phyloP scores from a whole-genome alignment of 2,113 vertebrate genomes.

The Muntiacus reevesi region DNA sequence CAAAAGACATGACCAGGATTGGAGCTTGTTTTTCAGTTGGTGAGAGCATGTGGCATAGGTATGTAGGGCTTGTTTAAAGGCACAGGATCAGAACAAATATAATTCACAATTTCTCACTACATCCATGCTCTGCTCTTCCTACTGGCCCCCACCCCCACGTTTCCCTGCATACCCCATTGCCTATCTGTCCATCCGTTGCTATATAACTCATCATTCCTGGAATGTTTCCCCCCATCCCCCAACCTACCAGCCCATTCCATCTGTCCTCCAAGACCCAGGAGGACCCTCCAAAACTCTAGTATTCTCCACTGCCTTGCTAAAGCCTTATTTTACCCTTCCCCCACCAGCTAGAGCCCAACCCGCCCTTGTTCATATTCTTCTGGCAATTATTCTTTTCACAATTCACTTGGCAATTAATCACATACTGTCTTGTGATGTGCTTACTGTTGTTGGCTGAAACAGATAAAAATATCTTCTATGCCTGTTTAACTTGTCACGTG shows the following conservation, averaged over 20 bases:
- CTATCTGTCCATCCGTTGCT: neutral
- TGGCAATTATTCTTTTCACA: constrained; percentile 60
- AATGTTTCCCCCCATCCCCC: neutral
- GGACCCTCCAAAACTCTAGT: neutral
- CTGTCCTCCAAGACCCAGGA: neutral
- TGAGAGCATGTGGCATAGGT: neutral
- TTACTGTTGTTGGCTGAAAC: constrained; percentile 61
- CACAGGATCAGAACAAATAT: neutral
- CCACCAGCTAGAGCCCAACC: neutral
- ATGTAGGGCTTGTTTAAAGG: neutral
- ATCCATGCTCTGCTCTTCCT: neutral
- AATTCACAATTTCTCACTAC: neutral
- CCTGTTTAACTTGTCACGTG: constrained; percentile 65
- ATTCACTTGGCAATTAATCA: constrained; percentile 67
- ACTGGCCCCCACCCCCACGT: neutral
- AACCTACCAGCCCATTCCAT: neutral
- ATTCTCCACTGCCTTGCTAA: neutral
- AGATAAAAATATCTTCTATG: constrained; percentile 67
- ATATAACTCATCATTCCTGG: neutral
- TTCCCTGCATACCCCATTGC: neutral
- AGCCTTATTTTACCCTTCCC: neutral
- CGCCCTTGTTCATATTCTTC: neutral
- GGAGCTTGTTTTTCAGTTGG: neutral
- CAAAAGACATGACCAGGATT: neutral
- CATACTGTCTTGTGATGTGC: constrained; percentile 46